Evolutionary conservation across 2,113 vertebrate genomes (phyloP).

Genomic region (Chloroceryle aenea): DNA sequence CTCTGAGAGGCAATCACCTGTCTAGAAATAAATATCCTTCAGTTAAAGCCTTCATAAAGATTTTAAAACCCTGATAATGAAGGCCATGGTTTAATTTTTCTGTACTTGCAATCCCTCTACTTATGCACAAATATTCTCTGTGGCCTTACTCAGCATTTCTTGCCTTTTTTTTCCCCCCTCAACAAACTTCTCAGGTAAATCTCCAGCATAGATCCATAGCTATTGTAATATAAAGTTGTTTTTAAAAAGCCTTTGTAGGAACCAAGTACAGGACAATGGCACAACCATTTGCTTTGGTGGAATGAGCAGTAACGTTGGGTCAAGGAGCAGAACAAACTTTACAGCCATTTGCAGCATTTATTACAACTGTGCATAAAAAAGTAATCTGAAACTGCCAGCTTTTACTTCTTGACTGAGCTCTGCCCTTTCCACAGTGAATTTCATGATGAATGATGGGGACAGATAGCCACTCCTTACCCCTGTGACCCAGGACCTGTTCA

Average conservation of each 20-base stretch:
- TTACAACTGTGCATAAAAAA: background rate
- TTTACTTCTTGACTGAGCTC: background rate
- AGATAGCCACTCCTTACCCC: rapidly evolving
- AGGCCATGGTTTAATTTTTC: background rate
- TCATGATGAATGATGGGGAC: background rate
- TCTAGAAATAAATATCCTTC: background rate
- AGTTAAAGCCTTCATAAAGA: background rate
- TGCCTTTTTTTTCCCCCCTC: background rate
- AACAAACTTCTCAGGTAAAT: background rate
- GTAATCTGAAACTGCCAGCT: background rate
- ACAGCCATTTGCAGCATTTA: background rate
- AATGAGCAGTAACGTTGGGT: background rate
- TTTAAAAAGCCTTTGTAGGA: background rate
- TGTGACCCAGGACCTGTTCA: rapidly evolving
- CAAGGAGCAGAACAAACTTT: background rate
- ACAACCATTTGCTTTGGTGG: background rate
- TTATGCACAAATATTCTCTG: background rate
- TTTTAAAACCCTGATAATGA: background rate
- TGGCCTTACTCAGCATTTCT: background rate
- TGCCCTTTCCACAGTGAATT: background rate
- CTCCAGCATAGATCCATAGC: background rate
- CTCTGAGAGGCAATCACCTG: background rate
- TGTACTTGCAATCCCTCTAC: background rate
- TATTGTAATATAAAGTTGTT: background rate
- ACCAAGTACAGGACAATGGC: background rate